Evolutionary conservation across 2,888 invertebrate genomes (phyloP).

Genomic region (Tridacna crocea): DNA sequence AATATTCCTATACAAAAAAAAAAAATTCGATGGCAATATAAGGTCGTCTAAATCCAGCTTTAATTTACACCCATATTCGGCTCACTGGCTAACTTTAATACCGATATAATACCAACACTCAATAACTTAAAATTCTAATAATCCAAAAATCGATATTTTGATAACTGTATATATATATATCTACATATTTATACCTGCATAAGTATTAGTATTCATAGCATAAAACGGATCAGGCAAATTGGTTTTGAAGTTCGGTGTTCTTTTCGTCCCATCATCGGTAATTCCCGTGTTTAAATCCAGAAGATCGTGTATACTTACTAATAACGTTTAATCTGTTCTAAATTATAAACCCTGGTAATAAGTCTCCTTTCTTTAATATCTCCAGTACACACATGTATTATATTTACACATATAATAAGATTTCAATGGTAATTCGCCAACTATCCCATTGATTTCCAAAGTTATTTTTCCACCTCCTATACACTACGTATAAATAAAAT

Average conservation of each 20-base stretch:
- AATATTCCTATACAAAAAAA: neutral
- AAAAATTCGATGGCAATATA: neutral
- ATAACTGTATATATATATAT: constrained; percentile 30
- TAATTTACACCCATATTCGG: constrained; percentile 24
- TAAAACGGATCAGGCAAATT: constrained; percentile 10
- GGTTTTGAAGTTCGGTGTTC: constrained; percentile 10
- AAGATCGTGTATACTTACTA: neutral
- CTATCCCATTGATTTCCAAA: constrained; percentile 11
- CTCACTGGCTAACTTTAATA: constrained; percentile 21
- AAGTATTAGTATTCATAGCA: constrained; percentile 26
- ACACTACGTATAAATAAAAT: constrained; percentile 4
- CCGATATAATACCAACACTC: constrained; percentile 27
- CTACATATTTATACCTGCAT: constrained; percentile 22
- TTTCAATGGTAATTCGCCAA: neutral
- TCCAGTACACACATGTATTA: constrained; percentile 6
- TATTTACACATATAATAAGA: neutral
- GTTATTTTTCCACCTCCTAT: neutral
- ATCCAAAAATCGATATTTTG: constrained; percentile 59
- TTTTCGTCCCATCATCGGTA: constrained; percentile 5
- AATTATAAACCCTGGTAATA: neutral
- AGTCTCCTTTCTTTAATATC: neutral
- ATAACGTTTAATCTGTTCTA: neutral
- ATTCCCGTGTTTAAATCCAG: neutral
- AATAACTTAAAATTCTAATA: constrained; percentile 51
- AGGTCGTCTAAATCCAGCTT: constrained; percentile 17